A percentile compares a stretch with the other conserved stretches of the same genome.
phyloP scores from a whole-genome alignment of 2,888 invertebrate genomes.

The Acanthoscelides obtectus region DNA sequence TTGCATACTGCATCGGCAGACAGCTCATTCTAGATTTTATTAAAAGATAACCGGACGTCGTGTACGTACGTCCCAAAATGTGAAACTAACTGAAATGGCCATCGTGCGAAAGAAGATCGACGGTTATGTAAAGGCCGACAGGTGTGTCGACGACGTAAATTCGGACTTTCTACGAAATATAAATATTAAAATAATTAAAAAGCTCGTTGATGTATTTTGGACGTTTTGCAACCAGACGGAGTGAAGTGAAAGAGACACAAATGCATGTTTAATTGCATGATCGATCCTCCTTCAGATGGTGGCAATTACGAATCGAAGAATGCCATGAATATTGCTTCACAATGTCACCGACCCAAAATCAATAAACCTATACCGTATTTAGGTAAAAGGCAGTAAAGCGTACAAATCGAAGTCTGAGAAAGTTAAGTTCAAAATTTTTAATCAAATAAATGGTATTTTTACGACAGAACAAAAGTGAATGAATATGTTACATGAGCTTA shows the following conservation, averaged over 20 bases:
- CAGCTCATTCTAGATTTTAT: neutral
- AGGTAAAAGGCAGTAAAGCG: no score
- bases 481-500: no score
- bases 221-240: neutral
- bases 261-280: neutral
- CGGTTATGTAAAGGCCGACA: neutral
- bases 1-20: neutral
- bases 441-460: no score
- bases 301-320: neutral
- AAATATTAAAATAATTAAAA: neutral
- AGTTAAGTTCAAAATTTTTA: no score
- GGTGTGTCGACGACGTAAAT: neutral
- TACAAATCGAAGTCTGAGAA: no score
- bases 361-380: no score
- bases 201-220: neutral
- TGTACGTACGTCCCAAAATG: neutral
- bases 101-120: neutral
- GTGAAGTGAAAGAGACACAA: neutral
- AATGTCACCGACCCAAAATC: no score
- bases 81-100: neutral
- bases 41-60: neutral
- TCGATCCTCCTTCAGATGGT: neutral
- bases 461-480: no score
- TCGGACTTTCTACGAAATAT: neutral
- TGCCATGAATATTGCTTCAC: no score